Percentiles rank a stretch among this genome's conserved stretches.
Conservation (phyloP, 2,113 vertebrate species). For the Mustela nigripes region DNA sequence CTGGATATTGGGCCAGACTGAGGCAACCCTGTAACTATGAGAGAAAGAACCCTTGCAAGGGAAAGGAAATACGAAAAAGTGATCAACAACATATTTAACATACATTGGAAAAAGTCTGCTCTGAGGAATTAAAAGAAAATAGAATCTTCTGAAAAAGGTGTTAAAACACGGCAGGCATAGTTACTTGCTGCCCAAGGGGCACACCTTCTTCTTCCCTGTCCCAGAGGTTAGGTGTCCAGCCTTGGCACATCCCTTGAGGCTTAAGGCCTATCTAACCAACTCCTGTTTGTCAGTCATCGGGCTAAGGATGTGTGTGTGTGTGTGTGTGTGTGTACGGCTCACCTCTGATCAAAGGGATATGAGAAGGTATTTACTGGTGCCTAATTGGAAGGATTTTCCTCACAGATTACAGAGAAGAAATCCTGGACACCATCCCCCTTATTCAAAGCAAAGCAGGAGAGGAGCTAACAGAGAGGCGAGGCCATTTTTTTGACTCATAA, state of each 20-base stretch:
- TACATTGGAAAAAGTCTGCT: neutral
- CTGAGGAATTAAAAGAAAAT: neutral
- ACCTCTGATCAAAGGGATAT: neutral
- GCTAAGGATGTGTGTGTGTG: neutral
- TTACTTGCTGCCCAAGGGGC: neutral
- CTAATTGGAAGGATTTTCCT: neutral
- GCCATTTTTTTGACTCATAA: neutral
- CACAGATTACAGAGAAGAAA: neutral
- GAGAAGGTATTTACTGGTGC: neutral
- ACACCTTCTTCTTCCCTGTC: fast-evolving
- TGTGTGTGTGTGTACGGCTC: no score
- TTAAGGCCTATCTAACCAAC: neutral
- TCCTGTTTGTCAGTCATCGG: neutral
- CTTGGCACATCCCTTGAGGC: neutral
- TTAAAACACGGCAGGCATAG: neutral
- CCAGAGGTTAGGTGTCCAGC: neutral
- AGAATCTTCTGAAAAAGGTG: neutral
- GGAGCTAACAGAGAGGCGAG: neutral
- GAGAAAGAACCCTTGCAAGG: neutral
- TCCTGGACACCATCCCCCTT: neutral
- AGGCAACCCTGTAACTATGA: neutral
- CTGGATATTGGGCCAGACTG: neutral
- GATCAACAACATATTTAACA: neutral
- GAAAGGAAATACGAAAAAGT: neutral
- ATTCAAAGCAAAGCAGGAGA: neutral